Evolutionary conservation across 2,888 invertebrate genomes (phyloP).

Genomic region (Lacanobia oleracea): DNA sequence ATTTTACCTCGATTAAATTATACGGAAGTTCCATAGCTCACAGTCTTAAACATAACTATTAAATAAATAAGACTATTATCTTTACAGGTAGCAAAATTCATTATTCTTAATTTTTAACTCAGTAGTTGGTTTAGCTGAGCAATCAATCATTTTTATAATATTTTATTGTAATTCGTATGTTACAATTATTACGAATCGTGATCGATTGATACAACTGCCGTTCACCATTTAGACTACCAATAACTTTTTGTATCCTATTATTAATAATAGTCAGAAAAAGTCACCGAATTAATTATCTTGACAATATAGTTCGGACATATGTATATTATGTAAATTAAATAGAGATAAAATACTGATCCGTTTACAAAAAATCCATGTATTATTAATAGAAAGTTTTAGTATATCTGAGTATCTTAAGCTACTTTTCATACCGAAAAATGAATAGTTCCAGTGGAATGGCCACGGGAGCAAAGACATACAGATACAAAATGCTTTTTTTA

Average conservation of each 20-base stretch:
- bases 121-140: conserved; percentile 8
- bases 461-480: too few relatives aligned
- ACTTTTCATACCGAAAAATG: too few relatives aligned
- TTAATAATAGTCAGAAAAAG: conserved; percentile 21
- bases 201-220: conserved; percentile 35
- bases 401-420: too few relatives aligned
- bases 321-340: too few relatives aligned
- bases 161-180: conserved; percentile 42
- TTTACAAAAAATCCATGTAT: too few relatives aligned
- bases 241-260: conserved; percentile 22
- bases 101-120: conserved; percentile 26
- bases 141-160: conserved; percentile 35
- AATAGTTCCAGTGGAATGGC: too few relatives aligned
- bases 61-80: conserved; percentile 6
- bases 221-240: conserved; percentile 21
- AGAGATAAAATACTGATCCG: too few relatives aligned
- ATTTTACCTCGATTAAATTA: background rate
- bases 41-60: background rate
- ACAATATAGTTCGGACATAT: background rate
- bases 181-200: conserved; percentile 43
- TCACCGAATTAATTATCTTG: conserved; percentile 18
- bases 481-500: too few relatives aligned
- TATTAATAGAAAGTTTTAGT: too few relatives aligned
- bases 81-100: conserved; percentile 21
- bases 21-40: conserved; percentile 13